Evolutionary conservation across 1,140 invertebrate genomes (phyloP), one percentile per base, ranked within the genome.

Genomic region (Gonatopus flavifemur): DNA sequence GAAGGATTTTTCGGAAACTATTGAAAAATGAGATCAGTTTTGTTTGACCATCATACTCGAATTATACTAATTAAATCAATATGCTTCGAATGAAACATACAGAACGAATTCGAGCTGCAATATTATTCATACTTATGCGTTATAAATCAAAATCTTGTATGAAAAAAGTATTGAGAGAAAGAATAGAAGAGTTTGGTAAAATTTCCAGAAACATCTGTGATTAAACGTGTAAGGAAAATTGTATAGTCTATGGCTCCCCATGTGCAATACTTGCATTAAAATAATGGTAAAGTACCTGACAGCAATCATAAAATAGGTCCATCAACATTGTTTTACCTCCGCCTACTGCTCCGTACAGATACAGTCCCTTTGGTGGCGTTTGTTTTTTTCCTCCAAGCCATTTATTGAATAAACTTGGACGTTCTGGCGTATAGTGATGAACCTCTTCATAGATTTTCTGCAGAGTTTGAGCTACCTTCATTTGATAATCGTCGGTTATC

Each of bases 271-370:
- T 61, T 30, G 37, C 4, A 31, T 51, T 33, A 52, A 48, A 44
- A 54, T 15, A 50, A 42, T 60, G 39, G 38, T 51, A 32, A 59
- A 49, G 66, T 81, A 88, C 82, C 66, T 81, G 71, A 71, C 86
- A 87, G 61, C 85, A 86, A 66, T 94, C 83, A 81, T 90, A 95
- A 78, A 99, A 98, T 58, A 98, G 72, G 79, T 99, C 96, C 97
- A 99, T 99, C 19, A 99, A 78, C 89, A 98, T 98, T 9, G 97
- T 99, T 83, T 99, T 97, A 46, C 94, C 94, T 67, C 93, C 91
- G 36, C 94, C 93, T 60, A 94, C 90, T 67, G 90, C 86, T 36
- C 91, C 91, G 77, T 89, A 87, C 36, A 94, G 83, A 64, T 94
- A 94, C 7, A 94, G 71, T 6, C 91, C 91, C 72, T 86, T 85